Evolutionary conservation across 2,888 invertebrate genomes (phyloP).

Genomic region (Volucella zonaria): DNA sequence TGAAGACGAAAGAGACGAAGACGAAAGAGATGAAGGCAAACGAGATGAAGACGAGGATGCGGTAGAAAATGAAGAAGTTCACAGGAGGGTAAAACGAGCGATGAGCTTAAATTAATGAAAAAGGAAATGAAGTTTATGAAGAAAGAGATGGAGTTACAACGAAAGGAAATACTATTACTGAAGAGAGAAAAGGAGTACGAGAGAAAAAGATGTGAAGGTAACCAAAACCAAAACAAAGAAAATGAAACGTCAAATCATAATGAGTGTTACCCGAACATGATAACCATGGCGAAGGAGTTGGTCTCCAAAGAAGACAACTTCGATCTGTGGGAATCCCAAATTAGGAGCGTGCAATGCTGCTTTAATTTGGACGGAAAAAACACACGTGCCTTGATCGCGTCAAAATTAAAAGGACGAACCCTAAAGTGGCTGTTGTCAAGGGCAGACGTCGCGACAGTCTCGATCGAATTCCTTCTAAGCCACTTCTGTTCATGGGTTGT

Average conservation of each 20-base stretch:
- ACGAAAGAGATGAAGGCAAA: background rate
- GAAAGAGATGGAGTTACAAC: too few relatives aligned
- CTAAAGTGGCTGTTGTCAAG: background rate
- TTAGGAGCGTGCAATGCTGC: background rate
- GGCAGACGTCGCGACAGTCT: slow-evolving; percentile 1
- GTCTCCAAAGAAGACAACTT: background rate
- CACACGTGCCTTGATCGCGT: slow-evolving; percentile 1
- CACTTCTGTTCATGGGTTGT: background rate
- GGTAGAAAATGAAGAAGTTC: background rate
- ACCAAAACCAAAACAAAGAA: too few relatives aligned
- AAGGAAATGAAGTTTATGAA: too few relatives aligned
- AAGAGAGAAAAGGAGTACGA: too few relatives aligned
- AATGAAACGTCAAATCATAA: too few relatives aligned
- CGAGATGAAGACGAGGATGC: background rate
- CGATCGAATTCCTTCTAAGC: background rate
- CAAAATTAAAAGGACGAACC: background rate
- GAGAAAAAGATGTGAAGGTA: too few relatives aligned
- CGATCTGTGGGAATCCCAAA: slow-evolving; percentile 5
- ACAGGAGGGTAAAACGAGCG: too few relatives aligned
- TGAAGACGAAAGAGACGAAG: slow-evolving; percentile 2
- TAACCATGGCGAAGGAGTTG: too few relatives aligned
- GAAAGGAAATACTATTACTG: too few relatives aligned
- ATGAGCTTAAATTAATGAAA: too few relatives aligned
- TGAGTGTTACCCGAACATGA: too few relatives aligned
- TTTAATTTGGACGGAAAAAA: background rate